phyloP scores from a whole-genome alignment of 2,113 vertebrate species.

The Bufo gargarizans region DNA sequence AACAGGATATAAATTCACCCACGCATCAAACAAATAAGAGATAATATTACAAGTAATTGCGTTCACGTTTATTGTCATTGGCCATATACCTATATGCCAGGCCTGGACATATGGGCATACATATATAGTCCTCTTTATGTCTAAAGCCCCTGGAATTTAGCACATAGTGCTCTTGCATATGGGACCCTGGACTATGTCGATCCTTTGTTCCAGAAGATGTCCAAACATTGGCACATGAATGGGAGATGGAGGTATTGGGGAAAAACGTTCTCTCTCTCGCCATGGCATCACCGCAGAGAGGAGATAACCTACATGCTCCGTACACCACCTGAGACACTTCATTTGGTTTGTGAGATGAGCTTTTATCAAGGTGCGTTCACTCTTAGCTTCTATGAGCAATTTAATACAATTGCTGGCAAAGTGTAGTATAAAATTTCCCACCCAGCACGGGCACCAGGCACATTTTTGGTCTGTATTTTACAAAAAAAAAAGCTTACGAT shows the following conservation, averaged over 20 bases:
- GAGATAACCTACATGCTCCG: neutral
- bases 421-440: slow-evolving; percentile 21
- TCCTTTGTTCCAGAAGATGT: neutral
- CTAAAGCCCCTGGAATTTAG: slow-evolving; percentile 16
- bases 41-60: slow-evolving; percentile 37
- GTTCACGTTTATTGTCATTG: slow-evolving; percentile 52
- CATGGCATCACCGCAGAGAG: neutral
- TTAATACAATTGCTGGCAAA: neutral
- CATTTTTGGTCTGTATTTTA: slow-evolving; percentile 28
- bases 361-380: slow-evolving; percentile 19
- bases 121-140: slow-evolving; percentile 48
- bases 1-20: neutral
- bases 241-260: neutral
- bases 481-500: neutral
- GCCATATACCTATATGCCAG: slow-evolving; percentile 46
- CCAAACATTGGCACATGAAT: slow-evolving; percentile 2
- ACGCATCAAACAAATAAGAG: neutral
- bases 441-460: slow-evolving; percentile 4
- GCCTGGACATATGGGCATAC: slow-evolving; percentile 42
- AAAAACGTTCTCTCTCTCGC: neutral
- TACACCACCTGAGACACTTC: neutral
- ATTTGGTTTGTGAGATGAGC: neutral
- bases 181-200: neutral
- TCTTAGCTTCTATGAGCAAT: slow-evolving; percentile 28
- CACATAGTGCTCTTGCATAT: neutral